Base-by-base conservation (phyloP, 2,888 invertebrate genomes). In the Glomeris marginata region DNA sequence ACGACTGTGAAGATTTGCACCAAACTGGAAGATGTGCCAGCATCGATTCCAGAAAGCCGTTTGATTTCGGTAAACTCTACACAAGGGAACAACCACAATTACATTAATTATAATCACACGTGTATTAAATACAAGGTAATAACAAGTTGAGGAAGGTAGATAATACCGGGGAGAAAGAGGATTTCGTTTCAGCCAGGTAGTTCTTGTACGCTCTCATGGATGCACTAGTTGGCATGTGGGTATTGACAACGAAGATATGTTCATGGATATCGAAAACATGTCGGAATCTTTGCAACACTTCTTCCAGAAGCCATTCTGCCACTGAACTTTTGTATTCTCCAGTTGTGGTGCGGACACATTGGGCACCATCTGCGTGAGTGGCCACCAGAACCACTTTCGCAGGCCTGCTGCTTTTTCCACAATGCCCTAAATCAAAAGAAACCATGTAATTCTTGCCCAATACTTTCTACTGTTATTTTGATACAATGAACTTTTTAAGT, bases 171-270 rank as follows among this genome's bases (percentile, higher is more conserved):
- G 74, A 64, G 54, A 76, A 70, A 50, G 68, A 66, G 40, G 69
- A 66, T 61, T 76, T 74, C 45, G 72, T 63, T 33, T 70, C 68
- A 36, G 66, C 62, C 38, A 79, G 63, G 53, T 73, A 71, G n/a
- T 68, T 64, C 60, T 77, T 76, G 47, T 80, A 64, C 51, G 72
- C 69, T 63, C 76, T 77, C 61, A 78, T 70, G 38, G 77, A 77
- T 43, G 70, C 66, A n/a, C 77, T 75, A 49, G 73, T 73, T 22
- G 77, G 74, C 42, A 75, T 72, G 54, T 75, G 75, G 35, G 76
- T 71, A 61, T 80, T 80, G 63, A 80, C 63, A 28, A 79, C 70
- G 55, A 77, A 69, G 8, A 77, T 68, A 46, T 64, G 69, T 33
- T 73, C 70, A 58, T 74, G 69, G 47, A 80, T 68, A 59, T 76